Base-by-base conservation (phyloP, 2,888 invertebrate genomes). In the Uloborus plumipes region DNA sequence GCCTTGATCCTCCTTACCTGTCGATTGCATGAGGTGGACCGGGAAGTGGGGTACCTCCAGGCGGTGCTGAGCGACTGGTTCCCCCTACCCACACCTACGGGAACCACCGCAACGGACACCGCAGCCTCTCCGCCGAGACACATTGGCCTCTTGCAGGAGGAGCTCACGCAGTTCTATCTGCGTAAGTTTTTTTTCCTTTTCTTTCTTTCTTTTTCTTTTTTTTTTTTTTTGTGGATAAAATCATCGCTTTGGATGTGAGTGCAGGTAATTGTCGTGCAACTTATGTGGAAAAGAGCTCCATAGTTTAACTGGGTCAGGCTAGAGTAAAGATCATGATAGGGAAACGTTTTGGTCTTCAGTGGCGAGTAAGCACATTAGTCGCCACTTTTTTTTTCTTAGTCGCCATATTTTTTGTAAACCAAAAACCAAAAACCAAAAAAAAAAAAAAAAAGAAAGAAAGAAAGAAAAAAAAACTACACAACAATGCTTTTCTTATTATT, bases 1-100 rank as follows among this genome's bases (percentile, higher is more conserved):
- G 85, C 85, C 13, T 53, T 86, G 31, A 85, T 86, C 50, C 75
- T 86, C 13, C 77, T 86, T 22, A 79, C 84, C n/a, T 84, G 82
- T 22, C 85, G 85, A 26, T 76, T 86, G 18, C 84, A 86, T 69
- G 85, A 86, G 26, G 81, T 86, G 15, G 84, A 86, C 62, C 78
- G 85, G 11, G 85, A 86, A 76, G 84, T 86, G 55, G 76, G 79
- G 31, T 85, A 84, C 76, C 82, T 86, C 16, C 82, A 82, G 66
- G 75, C 72, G 9, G 80, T 86, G 2, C 69, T 85, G 39, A 65
- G 55, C 16, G 85, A 84, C 73, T 86, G 86, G 86, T 81, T 86
- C 15, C 62, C 69, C 20, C 26, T 50, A 15, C 18, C 74, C 31
- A n/a, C 69, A 13, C 59, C 72, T 15, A 47, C 62, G n/a, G 15